phyloP scores from a whole-genome alignment of 1,140 invertebrate genomes.

The Drosophila oshimai region DNA sequence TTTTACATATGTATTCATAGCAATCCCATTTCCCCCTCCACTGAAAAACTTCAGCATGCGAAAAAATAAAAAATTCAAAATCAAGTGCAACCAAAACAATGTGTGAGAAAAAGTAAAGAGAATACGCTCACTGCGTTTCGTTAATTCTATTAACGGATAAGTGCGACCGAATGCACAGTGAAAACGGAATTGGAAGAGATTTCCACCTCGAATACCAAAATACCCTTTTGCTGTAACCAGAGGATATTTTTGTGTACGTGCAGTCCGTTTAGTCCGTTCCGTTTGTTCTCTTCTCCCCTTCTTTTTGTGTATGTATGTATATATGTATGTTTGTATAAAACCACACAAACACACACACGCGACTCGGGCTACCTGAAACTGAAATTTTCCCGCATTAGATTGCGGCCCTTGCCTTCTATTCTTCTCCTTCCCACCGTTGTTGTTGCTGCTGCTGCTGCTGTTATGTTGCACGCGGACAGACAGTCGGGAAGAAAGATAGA shows the following conservation, averaged over 20 bases:
- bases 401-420: slow-evolving; percentile 30
- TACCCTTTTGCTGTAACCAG: slow-evolving; percentile 3
- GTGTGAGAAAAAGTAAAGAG: slow-evolving; percentile 26
- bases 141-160: slow-evolving; percentile 43
- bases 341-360: slow-evolving; percentile 11
- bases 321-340: neutral
- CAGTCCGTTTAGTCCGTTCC: slow-evolving; percentile 14
- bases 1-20: slow-evolving; percentile 1
- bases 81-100: neutral
- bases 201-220: neutral
- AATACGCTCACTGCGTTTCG: slow-evolving; percentile 44
- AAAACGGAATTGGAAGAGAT: too few species aligned
- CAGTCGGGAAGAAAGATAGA: slow-evolving; percentile 35
- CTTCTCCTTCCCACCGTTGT: slow-evolving; percentile 20
- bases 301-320: neutral
- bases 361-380: slow-evolving; percentile 67
- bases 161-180: slow-evolving; percentile 23
- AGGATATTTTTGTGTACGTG: slow-evolving; percentile 25
- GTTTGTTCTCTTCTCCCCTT: slow-evolving; percentile 2
- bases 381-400: slow-evolving; percentile 79
- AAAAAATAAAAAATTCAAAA: slow-evolving; percentile 15
- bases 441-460: slow-evolving; percentile 37
- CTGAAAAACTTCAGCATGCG: neutral
- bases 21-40: neutral
- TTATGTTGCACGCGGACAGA: slow-evolving; percentile 69